Base-by-base conservation (phyloP, 2,797 vertebrate genomes). In the Catamblyrhynchus diadema region DNA sequence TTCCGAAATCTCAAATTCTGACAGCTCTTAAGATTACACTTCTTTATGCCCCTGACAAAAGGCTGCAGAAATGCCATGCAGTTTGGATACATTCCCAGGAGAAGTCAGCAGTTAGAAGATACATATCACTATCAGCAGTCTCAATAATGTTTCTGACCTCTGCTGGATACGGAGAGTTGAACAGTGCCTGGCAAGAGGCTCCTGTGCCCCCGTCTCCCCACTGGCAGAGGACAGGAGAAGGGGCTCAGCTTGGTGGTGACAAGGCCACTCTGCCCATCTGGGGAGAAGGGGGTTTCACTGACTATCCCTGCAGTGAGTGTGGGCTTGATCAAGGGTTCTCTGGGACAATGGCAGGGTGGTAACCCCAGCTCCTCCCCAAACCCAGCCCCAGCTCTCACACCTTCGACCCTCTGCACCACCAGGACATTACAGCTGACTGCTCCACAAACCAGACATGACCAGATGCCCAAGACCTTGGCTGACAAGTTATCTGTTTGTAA, bases 1-100 rank as follows among this genome's bases (percentile, higher is more conserved):
- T 94, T 93, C 95, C 8, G 2, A 94, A 91, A 82, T 50, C 85
- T 66, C 87, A 28, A 21, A 69, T 84, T 86, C 73, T 57, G 67
- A 88, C 77, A 80, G 79, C 64, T 74, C 44, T 72, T 28, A 54
- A 57, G 44, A 67, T 81, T 32, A 47, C 51, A 22, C 30, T 69
- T 79, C 70, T 62, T 81, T 54, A 87, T 70, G 60, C 8, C 48
- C 37, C 65, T 90, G 84, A 59, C 61, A 87, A 94, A 92, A 81
- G 71, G 48, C 56, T 84, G 90, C 70, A 88, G 85, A 87, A 80
- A 74, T 7, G 4, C 74, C 85, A 67, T 0, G 2, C 42, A 80
- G 32, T 30, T 53, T 77, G 90, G 90, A 92, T 19, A 51, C 4
- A 2, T 44, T 89, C 90, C 77, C 85, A 91, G 71, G 16, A 69